Conservation (phyloP, 2,888 invertebrate species). For the Caenorhabditis sp. region DNA sequence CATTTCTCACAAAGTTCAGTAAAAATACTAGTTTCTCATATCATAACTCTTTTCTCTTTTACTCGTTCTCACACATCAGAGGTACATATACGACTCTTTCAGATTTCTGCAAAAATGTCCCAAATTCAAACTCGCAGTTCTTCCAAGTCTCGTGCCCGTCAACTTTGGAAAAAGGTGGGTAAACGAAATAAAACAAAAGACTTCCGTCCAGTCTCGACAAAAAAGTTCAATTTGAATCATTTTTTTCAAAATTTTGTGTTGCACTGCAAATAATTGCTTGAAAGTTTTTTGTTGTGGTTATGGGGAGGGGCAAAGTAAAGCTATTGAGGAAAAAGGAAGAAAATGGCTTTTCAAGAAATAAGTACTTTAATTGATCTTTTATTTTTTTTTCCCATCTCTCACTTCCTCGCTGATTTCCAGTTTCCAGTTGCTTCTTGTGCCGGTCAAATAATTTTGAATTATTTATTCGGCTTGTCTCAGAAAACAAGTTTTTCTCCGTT, state of each 20-base stretch:
- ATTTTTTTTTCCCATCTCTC: not conserved
- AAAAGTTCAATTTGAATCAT: constrained; percentile 16
- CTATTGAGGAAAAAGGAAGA: constrained; percentile 12
- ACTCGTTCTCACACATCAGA: not conserved
- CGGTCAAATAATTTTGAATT: constrained; percentile 28
- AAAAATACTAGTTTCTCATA: constrained; percentile 3
- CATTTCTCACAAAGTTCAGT: not conserved
- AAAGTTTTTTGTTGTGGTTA: constrained; percentile 8
- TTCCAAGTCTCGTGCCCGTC: constrained; percentile 37
- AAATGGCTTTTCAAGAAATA: constrained; percentile 42
- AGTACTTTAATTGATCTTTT: constrained; percentile 41
- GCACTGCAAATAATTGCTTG: constrained; percentile 41
- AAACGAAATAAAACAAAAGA: constrained; percentile 24
- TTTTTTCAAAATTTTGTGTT: constrained; percentile 1
- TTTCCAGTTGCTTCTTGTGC: not conserved
- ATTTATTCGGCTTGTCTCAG: not conserved
- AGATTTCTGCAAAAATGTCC: constrained; percentile 18
- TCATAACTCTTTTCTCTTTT: not conserved
- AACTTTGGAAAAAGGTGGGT: constrained; percentile 52
- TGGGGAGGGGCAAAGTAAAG: constrained; percentile 3
- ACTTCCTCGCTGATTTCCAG: not conserved
- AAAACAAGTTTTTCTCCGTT: not conserved
- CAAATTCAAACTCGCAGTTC: constrained; percentile 25
- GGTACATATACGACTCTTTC: not conserved
- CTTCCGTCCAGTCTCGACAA: constrained; percentile 26